These are phyloP conservation scores for Lutjanus campechanus DNA, from an alignment of 2,797 vertebrate genomes.

Conservation along the genomic window DNA sequence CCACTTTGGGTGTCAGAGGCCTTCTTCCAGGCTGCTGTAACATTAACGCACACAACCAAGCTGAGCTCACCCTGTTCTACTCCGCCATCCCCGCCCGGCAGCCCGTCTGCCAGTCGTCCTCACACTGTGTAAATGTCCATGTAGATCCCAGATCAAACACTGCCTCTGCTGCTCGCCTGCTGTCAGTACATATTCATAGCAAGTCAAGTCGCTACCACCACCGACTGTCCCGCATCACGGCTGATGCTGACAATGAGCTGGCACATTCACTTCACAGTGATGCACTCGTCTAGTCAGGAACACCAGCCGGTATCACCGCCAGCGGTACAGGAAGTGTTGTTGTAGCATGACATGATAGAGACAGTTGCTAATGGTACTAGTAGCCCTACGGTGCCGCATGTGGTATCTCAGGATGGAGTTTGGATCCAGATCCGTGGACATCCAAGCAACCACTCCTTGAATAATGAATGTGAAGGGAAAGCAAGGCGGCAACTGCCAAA, in stretches of 20 bases:
- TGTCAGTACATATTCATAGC: conserved; percentile 51
- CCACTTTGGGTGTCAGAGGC: conserved; percentile 47
- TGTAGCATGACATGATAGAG: conserved; percentile 50
- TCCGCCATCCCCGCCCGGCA: neutral
- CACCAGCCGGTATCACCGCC: conserved; percentile 39
- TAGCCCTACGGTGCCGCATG: conserved; percentile 31
- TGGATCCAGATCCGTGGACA: conserved; percentile 65
- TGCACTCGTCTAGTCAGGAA: conserved; percentile 31
- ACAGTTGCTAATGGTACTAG: conserved; percentile 51
- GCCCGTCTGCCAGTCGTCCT: conserved; percentile 25
- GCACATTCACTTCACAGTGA: conserved; percentile 32
- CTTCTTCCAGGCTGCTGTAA: conserved; percentile 27
- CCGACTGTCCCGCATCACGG: conserved; percentile 20
- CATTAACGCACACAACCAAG: conserved; percentile 46
- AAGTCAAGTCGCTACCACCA: conserved; percentile 21
- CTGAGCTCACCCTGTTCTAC: conserved; percentile 26
- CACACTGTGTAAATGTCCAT: conserved; percentile 40
- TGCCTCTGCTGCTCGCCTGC: conserved; percentile 46
- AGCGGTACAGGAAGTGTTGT: conserved; percentile 32
- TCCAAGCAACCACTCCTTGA: conserved; percentile 64
- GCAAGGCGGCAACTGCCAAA: conserved; percentile 50
- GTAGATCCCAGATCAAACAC: conserved; percentile 51
- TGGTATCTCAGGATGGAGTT: conserved; percentile 55
- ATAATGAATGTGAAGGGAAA: conserved; percentile 71
- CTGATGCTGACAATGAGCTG: conserved; percentile 43